phyloP scores from a whole-genome alignment of 2,113 vertebrate genomes.

The Phycodurus eques region DNA sequence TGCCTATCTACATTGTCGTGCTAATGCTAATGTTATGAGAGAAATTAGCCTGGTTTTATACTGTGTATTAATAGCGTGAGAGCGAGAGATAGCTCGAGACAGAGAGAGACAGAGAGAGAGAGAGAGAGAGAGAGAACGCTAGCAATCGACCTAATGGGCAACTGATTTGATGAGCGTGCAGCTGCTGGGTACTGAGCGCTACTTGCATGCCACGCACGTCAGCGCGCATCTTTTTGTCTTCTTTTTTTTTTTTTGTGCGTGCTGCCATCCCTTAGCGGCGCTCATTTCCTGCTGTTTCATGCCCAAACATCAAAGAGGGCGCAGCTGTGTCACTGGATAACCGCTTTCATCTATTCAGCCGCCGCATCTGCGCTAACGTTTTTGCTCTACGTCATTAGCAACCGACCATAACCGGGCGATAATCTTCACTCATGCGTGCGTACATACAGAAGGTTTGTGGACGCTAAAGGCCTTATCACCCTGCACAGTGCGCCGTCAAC shows the following conservation, averaged over 20 bases:
- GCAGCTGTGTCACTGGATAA: slow-evolving; percentile 62
- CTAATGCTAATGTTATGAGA: not conserved
- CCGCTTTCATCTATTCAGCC: slow-evolving; percentile 65
- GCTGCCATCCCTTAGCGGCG: slow-evolving; percentile 43
- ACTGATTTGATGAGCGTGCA: slow-evolving; percentile 22
- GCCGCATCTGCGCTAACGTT: slow-evolving; percentile 50
- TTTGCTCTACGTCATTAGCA: slow-evolving; percentile 45
- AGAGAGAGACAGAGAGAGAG: not conserved
- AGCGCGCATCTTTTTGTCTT: slow-evolving; percentile 15
- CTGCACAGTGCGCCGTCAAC: not conserved
- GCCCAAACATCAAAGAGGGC: slow-evolving; percentile 59
- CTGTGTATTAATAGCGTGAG: not conserved
- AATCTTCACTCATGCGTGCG: not conserved
- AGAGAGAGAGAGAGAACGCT: not conserved
- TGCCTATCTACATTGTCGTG: not conserved
- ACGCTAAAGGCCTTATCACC: not conserved
- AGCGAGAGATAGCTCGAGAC: not conserved
- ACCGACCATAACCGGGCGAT: not conserved
- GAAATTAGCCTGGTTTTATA: not conserved
- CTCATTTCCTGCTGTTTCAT: slow-evolving; percentile 63
- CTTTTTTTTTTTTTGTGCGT: slow-evolving; percentile 17
- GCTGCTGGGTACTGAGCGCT: slow-evolving; percentile 26
- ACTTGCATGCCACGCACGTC: slow-evolving; percentile 28
- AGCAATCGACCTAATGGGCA: slow-evolving; percentile 29
- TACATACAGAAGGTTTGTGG: not conserved